phyloP scores from a whole-genome alignment of 1,140 invertebrate species.

The Megathymus violae region DNA sequence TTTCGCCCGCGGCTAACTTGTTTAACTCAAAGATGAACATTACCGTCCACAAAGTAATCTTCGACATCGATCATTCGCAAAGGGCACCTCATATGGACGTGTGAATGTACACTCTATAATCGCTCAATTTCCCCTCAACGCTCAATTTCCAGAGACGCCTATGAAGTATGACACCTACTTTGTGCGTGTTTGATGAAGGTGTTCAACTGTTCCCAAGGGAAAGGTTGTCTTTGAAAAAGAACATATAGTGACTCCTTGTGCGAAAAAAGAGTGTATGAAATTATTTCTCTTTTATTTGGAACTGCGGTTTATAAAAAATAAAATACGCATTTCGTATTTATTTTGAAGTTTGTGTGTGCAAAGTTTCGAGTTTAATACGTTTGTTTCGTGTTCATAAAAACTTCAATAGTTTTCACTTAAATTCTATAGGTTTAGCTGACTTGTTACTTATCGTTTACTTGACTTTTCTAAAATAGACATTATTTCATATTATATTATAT shows the following conservation, averaged over 20 bases:
- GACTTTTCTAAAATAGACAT: too few relatives aligned
- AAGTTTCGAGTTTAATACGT: too few relatives aligned
- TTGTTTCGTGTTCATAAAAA: too few relatives aligned
- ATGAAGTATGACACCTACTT: conserved; percentile 6
- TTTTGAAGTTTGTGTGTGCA: too few relatives aligned
- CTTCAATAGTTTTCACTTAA: too few relatives aligned
- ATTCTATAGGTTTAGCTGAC: too few relatives aligned
- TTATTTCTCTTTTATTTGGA: neutral
- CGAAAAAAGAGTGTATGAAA: neutral
- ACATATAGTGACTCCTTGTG: neutral
- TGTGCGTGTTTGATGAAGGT: conserved; percentile 20
- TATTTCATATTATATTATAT: too few relatives aligned
- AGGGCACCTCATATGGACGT: conserved; percentile 30
- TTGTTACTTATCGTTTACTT: too few relatives aligned
- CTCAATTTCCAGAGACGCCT: conserved; percentile 2
- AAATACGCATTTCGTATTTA: neutral
- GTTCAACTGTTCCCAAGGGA: neutral
- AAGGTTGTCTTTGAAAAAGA: conserved; percentile 6
- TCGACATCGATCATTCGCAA: conserved; percentile 67
- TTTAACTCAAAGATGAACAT: conserved; percentile 55
- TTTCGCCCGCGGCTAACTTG: conserved; percentile 60
- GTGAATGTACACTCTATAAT: conserved; percentile 11
- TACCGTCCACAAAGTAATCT: conserved; percentile 64
- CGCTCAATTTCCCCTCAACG: conserved; percentile 10
- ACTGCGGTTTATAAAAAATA: neutral